A percentile compares a stretch with the other conserved stretches of the same genome.
Evolutionary conservation across 2,888 invertebrate genomes (phyloP).

Genomic region (Eustalomyia histrio): DNA sequence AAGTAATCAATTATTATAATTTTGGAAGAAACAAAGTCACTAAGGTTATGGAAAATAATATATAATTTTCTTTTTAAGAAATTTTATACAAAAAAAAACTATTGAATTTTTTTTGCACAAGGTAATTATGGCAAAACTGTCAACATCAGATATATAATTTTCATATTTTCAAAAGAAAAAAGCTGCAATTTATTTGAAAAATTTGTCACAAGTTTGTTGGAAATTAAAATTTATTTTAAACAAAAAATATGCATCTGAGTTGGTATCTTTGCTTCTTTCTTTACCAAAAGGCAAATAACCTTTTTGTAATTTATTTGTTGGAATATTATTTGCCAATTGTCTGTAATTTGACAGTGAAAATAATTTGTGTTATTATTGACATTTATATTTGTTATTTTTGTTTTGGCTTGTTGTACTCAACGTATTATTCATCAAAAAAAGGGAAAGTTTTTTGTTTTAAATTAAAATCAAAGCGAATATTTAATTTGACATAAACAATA

Average conservation of each 20-base stretch:
- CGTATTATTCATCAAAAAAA: slow-evolving; percentile 8
- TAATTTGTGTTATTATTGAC: slow-evolving; percentile 49
- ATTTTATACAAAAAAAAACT: not conserved
- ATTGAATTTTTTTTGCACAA: not conserved
- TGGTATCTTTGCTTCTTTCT: not conserved
- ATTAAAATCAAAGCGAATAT: no score
- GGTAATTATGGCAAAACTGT: not conserved
- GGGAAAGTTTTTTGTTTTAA: slow-evolving; percentile 46
- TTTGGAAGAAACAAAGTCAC: slow-evolving; percentile 18
- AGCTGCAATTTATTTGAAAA: not conserved
- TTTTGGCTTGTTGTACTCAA: slow-evolving; percentile 15
- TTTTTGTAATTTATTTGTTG: slow-evolving; percentile 34
- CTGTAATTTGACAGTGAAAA: slow-evolving; percentile 61
- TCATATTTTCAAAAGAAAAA: slow-evolving; percentile 15
- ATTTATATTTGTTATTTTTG: slow-evolving; percentile 25
- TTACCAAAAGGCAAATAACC: slow-evolving; percentile 31
- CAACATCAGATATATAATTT: not conserved
- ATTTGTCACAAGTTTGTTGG: slow-evolving; percentile 15
- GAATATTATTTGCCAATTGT: slow-evolving; percentile 50
- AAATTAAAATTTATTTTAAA: not conserved
- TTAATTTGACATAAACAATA: no score
- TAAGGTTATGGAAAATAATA: slow-evolving; percentile 27
- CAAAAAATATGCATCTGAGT: slow-evolving; percentile 2
- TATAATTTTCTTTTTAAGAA: not conserved
- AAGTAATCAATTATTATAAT: slow-evolving; percentile 51